These are phyloP conservation scores for Galeopterus variegatus DNA, from an alignment of 2,113 vertebrate species.

Conservation along the genomic window DNA sequence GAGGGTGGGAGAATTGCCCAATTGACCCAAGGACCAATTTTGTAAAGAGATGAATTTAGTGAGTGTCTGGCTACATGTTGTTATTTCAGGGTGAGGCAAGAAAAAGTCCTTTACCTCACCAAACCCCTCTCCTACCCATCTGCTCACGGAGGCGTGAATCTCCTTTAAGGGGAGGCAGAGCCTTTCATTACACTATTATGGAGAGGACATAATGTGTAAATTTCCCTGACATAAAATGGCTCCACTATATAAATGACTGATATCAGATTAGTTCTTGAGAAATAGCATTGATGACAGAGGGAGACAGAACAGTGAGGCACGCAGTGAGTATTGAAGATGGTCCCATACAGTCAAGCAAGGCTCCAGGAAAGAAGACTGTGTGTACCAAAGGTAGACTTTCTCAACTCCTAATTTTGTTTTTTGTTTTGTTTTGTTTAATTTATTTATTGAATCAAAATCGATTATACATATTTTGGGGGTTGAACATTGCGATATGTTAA, in stretches of 20 bases:
- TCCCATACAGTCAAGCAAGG: not conserved
- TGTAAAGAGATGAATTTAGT: constrained; percentile 28
- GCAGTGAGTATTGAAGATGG: not conserved
- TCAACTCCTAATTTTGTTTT: not conserved
- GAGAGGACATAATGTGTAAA: not conserved
- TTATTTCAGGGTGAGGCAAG: not conserved
- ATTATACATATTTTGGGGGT: no score
- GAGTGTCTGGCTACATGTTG: not conserved
- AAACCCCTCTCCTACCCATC: not conserved
- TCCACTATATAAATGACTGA: not conserved
- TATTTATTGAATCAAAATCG: no score
- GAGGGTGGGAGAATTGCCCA: not conserved
- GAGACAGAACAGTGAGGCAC: not conserved
- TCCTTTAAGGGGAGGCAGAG: constrained; percentile 43
- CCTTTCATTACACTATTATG: not conserved
- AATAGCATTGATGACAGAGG: not conserved
- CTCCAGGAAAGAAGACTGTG: not conserved
- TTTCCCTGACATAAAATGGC: not conserved
- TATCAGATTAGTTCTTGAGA: not conserved
- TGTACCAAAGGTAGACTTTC: not conserved
- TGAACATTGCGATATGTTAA: no score
- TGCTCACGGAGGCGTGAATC: not conserved
- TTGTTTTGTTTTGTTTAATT: no score
- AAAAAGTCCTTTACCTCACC: not conserved
- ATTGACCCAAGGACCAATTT: constrained; percentile 5